phyloP scores from a whole-genome alignment of 2,888 invertebrate genomes.

The Drosophila anomalata region DNA sequence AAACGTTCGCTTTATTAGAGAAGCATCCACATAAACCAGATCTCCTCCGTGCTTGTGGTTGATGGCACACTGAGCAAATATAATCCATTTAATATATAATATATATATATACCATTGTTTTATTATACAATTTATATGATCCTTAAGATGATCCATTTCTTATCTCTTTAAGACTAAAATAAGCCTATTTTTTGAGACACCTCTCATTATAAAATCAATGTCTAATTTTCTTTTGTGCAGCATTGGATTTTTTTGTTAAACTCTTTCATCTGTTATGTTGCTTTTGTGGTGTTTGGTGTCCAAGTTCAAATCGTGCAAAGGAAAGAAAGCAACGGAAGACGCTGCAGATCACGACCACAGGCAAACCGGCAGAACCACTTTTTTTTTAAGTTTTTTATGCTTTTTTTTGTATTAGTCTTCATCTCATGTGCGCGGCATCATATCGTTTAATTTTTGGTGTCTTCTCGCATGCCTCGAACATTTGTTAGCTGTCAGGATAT shows the following conservation, averaged over 20 bases:
- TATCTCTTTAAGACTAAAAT: not conserved
- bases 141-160: not conserved
- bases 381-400: slow-evolving; percentile 47
- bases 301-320: slow-evolving; percentile 75
- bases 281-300: slow-evolving; percentile 58
- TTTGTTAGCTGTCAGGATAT: slow-evolving; percentile 45
- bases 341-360: slow-evolving; percentile 66
- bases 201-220: not conserved
- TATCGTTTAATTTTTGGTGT: slow-evolving; percentile 28
- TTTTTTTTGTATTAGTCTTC: slow-evolving; percentile 12
- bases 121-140: not conserved
- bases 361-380: slow-evolving; percentile 76
- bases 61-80: slow-evolving; percentile 8
- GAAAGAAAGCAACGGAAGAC: slow-evolving; percentile 60
- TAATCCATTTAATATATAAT: not conserved
- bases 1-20: slow-evolving; percentile 67
- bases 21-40: slow-evolving; percentile 67
- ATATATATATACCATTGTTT: not conserved
- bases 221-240: slow-evolving; percentile 4
- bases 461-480: slow-evolving; percentile 49
- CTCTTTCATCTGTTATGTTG: slow-evolving; percentile 15
- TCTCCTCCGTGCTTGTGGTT: slow-evolving; percentile 49
- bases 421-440: slow-evolving; percentile 12
- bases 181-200: not conserved
- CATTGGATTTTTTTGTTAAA: slow-evolving; percentile 3